phyloP scores from a whole-genome alignment of 23 tunicate genomes.

The Styela clava region DNA sequence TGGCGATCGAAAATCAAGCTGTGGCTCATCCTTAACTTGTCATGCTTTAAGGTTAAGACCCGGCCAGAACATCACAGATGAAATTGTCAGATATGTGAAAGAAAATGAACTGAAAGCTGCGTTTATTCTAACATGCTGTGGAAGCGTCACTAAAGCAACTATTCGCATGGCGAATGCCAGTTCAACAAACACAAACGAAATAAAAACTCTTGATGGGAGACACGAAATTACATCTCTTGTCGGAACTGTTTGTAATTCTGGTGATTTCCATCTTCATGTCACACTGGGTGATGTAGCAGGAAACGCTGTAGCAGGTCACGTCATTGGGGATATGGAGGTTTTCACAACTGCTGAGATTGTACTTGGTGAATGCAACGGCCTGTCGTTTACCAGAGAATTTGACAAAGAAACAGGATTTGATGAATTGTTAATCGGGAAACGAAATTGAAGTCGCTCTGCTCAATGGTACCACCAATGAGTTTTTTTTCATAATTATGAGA shows the following conservation, averaged over 20 bases:
- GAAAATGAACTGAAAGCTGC: constrained; percentile 28
- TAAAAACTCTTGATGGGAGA: constrained; percentile 26
- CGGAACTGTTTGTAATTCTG: constrained; percentile 60
- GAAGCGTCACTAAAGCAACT: constrained; percentile 58
- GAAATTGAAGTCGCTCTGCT: no score
- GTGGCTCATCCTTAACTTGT: constrained; percentile 3
- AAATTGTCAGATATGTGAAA: constrained; percentile 4
- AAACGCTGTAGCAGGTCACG: constrained; percentile 66
- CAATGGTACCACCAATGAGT: no score
- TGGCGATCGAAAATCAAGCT: no score
- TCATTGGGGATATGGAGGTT: constrained; percentile 43
- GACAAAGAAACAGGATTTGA: constrained; percentile 55
- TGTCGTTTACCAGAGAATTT: constrained; percentile 41
- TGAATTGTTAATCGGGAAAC: constrained; percentile 31
- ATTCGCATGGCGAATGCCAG: constrained; percentile 55
- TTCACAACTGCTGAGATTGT: constrained; percentile 67
- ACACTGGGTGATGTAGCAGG: constrained; percentile 67
- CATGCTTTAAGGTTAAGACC: constrained; percentile 12
- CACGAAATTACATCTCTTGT: constrained; percentile 81
- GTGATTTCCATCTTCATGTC: constrained; percentile 63
- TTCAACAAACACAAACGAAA: constrained; percentile 3
- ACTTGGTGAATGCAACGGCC: constrained; percentile 37
- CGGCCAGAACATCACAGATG: constrained; percentile 24
- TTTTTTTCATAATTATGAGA: no score
- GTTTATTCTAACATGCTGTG: constrained; percentile 70